Evolutionary conservation across 1,140 invertebrate species (phyloP).

Genomic region (Ceratosolen solmsi): DNA sequence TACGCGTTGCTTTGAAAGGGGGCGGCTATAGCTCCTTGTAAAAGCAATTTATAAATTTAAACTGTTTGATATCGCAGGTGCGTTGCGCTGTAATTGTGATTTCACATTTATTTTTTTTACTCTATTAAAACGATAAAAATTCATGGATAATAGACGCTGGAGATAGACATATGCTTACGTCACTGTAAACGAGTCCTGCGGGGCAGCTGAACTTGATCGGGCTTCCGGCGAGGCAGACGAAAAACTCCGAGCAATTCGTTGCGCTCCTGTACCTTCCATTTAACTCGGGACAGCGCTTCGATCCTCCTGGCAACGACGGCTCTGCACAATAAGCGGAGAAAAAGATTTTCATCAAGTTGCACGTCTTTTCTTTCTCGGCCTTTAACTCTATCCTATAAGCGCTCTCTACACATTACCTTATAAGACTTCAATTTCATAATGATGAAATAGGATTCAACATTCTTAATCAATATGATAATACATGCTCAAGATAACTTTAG

Average conservation of each 20-base stretch:
- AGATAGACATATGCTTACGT: constrained; percentile 71
- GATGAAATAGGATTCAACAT: background rate
- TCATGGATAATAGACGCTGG: background rate
- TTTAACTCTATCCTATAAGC: background rate
- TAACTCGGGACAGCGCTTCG: constrained; percentile 68
- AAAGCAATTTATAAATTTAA: constrained; percentile 28
- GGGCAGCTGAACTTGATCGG: constrained; percentile 79
- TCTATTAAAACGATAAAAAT: background rate
- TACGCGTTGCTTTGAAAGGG: background rate
- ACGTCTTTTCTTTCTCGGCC: background rate
- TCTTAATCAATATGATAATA: background rate
- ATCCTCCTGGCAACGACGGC: constrained; percentile 68
- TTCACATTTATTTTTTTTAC: constrained; percentile 2
- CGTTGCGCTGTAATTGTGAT: background rate
- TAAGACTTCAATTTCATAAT: background rate
- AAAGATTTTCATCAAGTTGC: constrained; percentile 7
- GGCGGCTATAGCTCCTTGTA: background rate
- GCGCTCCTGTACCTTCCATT: constrained; percentile 77
- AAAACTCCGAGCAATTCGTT: constrained; percentile 79
- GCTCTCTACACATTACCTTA: background rate
- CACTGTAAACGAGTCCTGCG: constrained; percentile 77
- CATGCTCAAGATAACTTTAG: background rate
- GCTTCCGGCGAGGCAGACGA: constrained; percentile 75
- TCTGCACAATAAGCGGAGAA: constrained; percentile 55
- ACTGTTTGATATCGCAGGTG: constrained; percentile 5